These are phyloP conservation scores for Oceanodroma leucorhoa DNA, from an alignment of 2,797 vertebrate species.

Conservation along the genomic window DNA sequence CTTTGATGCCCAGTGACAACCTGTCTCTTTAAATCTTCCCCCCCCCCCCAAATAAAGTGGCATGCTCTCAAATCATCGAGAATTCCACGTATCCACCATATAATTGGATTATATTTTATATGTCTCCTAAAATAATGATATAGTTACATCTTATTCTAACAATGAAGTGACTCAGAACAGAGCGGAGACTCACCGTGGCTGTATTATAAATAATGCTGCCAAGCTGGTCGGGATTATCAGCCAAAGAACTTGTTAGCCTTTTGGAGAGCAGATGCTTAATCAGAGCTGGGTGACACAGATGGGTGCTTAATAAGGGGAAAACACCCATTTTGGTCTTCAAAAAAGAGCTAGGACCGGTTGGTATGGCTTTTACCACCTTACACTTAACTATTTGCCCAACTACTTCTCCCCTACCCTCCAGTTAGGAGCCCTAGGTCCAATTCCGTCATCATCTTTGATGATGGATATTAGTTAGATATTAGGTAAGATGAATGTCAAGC, in stretches of 20 bases:
- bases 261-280: conserved; percentile 70
- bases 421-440: not conserved
- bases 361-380: not conserved
- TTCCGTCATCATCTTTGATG: not conserved
- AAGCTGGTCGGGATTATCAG: conserved; percentile 65
- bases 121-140: conserved; percentile 64
- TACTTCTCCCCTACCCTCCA: not conserved
- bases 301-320: conserved; percentile 48
- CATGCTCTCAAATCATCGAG: conserved; percentile 10
- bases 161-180: not conserved
- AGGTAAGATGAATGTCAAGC: not conserved
- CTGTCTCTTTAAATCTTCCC: conserved; percentile 57
- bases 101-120: conserved; percentile 66
- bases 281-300: conserved; percentile 62
- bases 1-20: conserved; percentile 56
- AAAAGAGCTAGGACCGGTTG: not conserved
- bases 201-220: conserved; percentile 60
- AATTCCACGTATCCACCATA: conserved; percentile 14
- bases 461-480: not conserved
- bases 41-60: not conserved
- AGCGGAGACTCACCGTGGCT: not conserved
- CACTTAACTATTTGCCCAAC: not conserved
- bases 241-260: conserved; percentile 65
- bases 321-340: not conserved
- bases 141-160: conserved; percentile 46